Evolutionary conservation across 2,113 vertebrate species (phyloP).

Genomic region (Alosa alosa): DNA sequence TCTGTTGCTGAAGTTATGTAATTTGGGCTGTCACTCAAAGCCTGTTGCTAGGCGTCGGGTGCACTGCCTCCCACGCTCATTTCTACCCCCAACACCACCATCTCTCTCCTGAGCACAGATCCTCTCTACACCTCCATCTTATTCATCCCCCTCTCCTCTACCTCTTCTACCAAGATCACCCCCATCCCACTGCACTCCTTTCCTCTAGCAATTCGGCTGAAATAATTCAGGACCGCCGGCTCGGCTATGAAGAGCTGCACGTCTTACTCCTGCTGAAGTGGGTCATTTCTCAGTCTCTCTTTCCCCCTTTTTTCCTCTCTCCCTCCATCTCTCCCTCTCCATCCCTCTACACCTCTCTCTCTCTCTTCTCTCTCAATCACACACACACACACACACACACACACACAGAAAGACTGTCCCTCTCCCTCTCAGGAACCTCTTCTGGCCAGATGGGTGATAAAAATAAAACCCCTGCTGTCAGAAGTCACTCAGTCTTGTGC

Average conservation of each 20-base stretch:
- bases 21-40: background rate
- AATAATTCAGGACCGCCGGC: conserved; percentile 54
- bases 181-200: conserved; percentile 27
- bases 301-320: background rate
- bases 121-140: background rate
- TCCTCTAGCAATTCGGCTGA: conserved; percentile 46
- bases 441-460: conserved; percentile 70
- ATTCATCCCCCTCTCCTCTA: background rate
- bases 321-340: background rate
- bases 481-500: conserved; percentile 57
- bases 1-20: background rate
- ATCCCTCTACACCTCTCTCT: conserved; percentile 21
- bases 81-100: background rate
- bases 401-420: background rate
- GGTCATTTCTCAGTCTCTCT: conserved; percentile 61
- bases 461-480: conserved; percentile 69
- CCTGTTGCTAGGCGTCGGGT: background rate
- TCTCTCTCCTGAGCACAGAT: background rate
- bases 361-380: conserved; percentile 27
- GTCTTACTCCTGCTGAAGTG: conserved; percentile 63
- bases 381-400: conserved; percentile 1
- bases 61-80: background rate
- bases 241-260: conserved; percentile 52
- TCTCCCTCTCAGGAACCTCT: conserved; percentile 59
- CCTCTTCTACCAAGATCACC: background rate